Percentiles rank a stretch among this genome's conserved stretches.
These are phyloP conservation scores for Montipora foliosa DNA, from an alignment of 64 coral and sea anemone genomes.

Conservation along the genomic window DNA sequence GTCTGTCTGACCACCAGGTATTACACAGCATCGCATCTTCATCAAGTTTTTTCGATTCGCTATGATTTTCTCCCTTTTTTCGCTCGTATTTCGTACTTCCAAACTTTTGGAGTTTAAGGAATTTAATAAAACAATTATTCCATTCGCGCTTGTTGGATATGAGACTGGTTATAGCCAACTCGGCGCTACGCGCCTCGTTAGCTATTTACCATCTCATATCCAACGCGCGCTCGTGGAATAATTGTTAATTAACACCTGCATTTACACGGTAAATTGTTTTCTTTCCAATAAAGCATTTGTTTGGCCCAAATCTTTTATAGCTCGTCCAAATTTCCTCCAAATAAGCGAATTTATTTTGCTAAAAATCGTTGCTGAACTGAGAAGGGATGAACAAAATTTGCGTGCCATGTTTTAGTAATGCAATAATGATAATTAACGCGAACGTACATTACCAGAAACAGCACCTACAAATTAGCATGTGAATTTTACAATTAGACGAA, in stretches of 20 bases:
- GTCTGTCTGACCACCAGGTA: no score
- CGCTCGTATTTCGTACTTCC: no score
- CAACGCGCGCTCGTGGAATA: neutral
- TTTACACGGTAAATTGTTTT: neutral
- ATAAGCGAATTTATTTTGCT: neutral
- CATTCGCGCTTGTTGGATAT: no score
- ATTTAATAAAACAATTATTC: no score
- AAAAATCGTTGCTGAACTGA: neutral
- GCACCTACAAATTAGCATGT: neutral
- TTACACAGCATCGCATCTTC: no score
- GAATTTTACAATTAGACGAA: neutral
- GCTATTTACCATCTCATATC: no score
- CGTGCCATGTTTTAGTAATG: neutral
- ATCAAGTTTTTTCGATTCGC: no score
- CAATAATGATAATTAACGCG: no score
- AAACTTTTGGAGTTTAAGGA: no score
- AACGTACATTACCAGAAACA: neutral
- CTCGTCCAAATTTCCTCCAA: neutral
- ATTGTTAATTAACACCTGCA: neutral
- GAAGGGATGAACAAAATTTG: neutral
- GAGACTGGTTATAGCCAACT: no score
- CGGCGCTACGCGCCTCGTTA: no score
- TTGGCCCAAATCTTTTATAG: neutral
- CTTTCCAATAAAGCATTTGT: neutral
- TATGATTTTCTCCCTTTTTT: no score